Evolutionary conservation across 1,140 invertebrate species (phyloP).

Genomic region (Zaprionus inermis): DNA sequence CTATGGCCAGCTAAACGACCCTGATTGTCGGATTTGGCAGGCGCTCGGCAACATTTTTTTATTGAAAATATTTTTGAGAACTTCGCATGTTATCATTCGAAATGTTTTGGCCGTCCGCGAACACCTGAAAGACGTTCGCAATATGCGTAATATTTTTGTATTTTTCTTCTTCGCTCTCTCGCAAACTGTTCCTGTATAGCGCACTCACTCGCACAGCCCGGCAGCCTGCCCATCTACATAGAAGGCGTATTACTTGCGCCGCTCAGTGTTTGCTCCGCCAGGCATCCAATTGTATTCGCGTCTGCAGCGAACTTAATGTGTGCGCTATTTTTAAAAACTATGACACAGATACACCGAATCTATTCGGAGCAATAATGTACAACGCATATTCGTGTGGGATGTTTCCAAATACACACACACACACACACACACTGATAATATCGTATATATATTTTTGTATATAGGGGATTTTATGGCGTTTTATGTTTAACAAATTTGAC

Average conservation of each 20-base stretch:
- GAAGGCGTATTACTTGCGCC: slow-evolving; percentile 66
- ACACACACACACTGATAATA: slow-evolving; percentile 7
- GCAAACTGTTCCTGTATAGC: slow-evolving; percentile 33
- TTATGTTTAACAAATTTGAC: slow-evolving; percentile 12
- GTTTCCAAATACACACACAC: slow-evolving; percentile 20
- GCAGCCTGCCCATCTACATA: slow-evolving; percentile 59
- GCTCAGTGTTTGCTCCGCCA: slow-evolving; percentile 9
- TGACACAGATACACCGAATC: slow-evolving; percentile 76
- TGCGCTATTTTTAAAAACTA: slow-evolving; percentile 82
- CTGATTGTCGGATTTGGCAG: slow-evolving; percentile 74
- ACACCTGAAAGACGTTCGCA: slow-evolving; percentile 65
- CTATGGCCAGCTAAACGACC: slow-evolving; percentile 56
- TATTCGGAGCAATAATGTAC: slow-evolving; percentile 80
- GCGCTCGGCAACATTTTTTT: slow-evolving; percentile 38
- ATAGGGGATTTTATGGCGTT: slow-evolving; percentile 6
- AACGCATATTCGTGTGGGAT: slow-evolving; percentile 51
- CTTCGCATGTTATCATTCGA: slow-evolving; percentile 64
- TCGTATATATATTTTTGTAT: slow-evolving; percentile 2
- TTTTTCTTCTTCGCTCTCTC: slow-evolving; percentile 3
- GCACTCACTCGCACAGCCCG: slow-evolving; percentile 22
- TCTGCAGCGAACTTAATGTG: slow-evolving; percentile 69
- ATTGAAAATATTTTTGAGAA: slow-evolving; percentile 33
- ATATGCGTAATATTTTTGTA: slow-evolving; percentile 49
- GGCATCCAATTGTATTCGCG: slow-evolving; percentile 54
- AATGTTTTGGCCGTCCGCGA: slow-evolving; percentile 64